Evolutionary conservation across 2,797 vertebrate genomes (phyloP).

Genomic region (Apodemus agrarius): DNA sequence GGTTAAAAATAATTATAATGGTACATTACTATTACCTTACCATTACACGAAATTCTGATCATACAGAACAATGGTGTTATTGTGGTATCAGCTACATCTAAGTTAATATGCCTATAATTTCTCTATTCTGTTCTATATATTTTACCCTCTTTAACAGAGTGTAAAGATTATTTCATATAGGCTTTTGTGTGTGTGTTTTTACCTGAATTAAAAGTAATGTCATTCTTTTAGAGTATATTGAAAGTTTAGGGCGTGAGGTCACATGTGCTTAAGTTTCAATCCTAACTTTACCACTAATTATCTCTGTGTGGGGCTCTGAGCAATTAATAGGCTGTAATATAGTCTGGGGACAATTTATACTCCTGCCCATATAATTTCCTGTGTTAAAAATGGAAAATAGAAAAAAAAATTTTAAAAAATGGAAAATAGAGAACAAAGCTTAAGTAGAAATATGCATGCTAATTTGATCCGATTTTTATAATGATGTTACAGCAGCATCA

Average conservation of each 20-base stretch:
- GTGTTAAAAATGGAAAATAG: constrained; percentile 25
- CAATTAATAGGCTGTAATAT: neutral
- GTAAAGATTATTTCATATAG: constrained; percentile 11
- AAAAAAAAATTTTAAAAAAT: constrained; percentile 51
- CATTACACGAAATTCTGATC: neutral
- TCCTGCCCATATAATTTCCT: constrained; percentile 4
- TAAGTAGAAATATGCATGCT: constrained; percentile 33
- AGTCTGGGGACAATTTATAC: constrained; percentile 3
- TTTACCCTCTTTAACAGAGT: constrained; percentile 17
- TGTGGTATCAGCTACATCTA: constrained; percentile 31
- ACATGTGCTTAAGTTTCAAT: constrained; percentile 54
- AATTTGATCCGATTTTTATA: constrained; percentile 6
- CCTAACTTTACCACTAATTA: constrained; percentile 28
- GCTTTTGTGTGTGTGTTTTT: neutral
- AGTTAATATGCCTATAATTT: constrained; percentile 11
- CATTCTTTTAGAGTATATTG: constrained; percentile 8
- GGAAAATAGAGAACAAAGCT: constrained; percentile 18
- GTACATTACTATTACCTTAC: neutral
- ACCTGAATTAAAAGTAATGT: constrained; percentile 44
- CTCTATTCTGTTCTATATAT: neutral
- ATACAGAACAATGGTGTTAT: neutral
- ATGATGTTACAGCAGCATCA: constrained; percentile 6
- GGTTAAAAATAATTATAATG: neutral
- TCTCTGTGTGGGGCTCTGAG: neutral
- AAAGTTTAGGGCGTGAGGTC: neutral